Evolutionary conservation across 1,140 invertebrate genomes (phyloP).

Genomic region (Tribolium castaneum): DNA sequence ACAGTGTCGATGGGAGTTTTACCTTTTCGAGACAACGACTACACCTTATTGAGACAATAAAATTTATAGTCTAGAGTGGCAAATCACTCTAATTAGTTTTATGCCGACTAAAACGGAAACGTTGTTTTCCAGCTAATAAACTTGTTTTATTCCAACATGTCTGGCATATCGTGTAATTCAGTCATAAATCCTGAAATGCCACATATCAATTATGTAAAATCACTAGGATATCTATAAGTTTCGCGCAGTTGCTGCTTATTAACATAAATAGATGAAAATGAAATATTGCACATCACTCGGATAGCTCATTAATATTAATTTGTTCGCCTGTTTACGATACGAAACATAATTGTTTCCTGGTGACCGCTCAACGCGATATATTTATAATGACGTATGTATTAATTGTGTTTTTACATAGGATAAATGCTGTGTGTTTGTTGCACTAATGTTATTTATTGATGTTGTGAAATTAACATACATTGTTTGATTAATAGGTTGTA

Average conservation of each 20-base stretch:
- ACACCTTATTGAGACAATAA: slow-evolving; percentile 45
- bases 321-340: slow-evolving; percentile 43
- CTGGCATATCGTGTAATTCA: slow-evolving; percentile 44
- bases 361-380: slow-evolving; percentile 7
- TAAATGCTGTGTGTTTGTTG: slow-evolving; percentile 31
- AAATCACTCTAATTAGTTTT: slow-evolving; percentile 48
- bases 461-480: slow-evolving; percentile 14
- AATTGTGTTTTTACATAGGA: slow-evolving; percentile 46
- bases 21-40: slow-evolving; percentile 42
- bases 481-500: slow-evolving; percentile 24
- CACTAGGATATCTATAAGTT: slow-evolving; percentile 32
- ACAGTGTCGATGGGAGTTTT: slow-evolving; percentile 23
- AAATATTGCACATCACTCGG: slow-evolving; percentile 31
- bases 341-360: slow-evolving; percentile 45
- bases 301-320: slow-evolving; percentile 44
- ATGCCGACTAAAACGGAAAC: slow-evolving; percentile 41
- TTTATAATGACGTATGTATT: slow-evolving; percentile 49
- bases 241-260: slow-evolving; percentile 21
- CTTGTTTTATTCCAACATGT: slow-evolving; percentile 37
- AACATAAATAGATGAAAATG: slow-evolving; percentile 22
- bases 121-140: slow-evolving; percentile 42
- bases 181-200: slow-evolving; percentile 43
- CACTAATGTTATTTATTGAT: slow-evolving; percentile 29
- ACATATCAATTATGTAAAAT: slow-evolving; percentile 44
- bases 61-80: slow-evolving; percentile 45